A percentile compares a stretch with the other conserved stretches of the same genome.
Evolutionary conservation across 2,113 vertebrate genomes (phyloP).

Genomic region (Petroica traversi): DNA sequence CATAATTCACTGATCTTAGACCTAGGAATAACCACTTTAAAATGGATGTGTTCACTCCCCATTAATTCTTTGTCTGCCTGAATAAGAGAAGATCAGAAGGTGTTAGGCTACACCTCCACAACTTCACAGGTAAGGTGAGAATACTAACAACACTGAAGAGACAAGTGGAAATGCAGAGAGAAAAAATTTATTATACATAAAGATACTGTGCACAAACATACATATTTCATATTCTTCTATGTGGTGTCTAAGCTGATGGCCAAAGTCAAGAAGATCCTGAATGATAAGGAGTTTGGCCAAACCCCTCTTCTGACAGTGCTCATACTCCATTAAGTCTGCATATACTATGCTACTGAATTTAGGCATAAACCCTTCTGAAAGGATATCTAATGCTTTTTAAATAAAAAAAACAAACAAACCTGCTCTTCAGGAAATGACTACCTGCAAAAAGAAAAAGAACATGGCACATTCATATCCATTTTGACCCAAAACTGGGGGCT

Average conservation of each 20-base stretch:
- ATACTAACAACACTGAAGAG: not conserved
- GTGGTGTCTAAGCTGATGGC: not conserved
- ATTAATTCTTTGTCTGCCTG: slow-evolving; percentile 31
- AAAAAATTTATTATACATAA: not conserved
- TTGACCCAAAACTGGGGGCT: not conserved
- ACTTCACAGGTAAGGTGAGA: slow-evolving; percentile 65
- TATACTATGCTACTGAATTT: not conserved
- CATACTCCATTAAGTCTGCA: not conserved
- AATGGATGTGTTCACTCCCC: not conserved
- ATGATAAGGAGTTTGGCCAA: not conserved
- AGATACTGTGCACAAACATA: not conserved
- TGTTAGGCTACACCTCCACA: slow-evolving; percentile 43
- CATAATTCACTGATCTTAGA: not conserved
- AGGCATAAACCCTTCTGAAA: not conserved
- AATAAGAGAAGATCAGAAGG: slow-evolving; percentile 15
- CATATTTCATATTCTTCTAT: slow-evolving; percentile 11
- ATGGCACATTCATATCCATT: not conserved
- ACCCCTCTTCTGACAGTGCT: not conserved
- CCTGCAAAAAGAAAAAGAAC: not conserved
- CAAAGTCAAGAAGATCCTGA: not conserved
- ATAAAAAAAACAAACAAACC: not conserved
- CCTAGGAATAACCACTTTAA: not conserved
- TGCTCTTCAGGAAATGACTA: not conserved
- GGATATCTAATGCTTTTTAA: not conserved
- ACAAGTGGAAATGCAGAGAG: slow-evolving; percentile 47